A percentile compares a stretch with the other conserved stretches of the same genome.
These are phyloP conservation scores for Lutjanus erythropterus DNA, from an alignment of 2,113 vertebrate genomes.

Conservation along the genomic window DNA sequence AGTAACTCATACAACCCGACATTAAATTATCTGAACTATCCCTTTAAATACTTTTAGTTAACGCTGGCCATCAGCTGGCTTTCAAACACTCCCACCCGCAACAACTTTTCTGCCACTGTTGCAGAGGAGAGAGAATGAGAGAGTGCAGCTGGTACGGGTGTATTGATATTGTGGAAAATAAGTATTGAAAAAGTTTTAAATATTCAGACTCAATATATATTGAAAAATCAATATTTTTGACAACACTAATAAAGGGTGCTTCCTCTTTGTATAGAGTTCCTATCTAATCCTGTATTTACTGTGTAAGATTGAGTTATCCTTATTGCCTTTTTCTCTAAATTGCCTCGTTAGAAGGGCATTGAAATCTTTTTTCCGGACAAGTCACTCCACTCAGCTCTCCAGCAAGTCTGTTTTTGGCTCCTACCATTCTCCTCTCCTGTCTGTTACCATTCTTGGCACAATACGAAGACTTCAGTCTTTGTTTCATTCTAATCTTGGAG, in stretches of 20 bases:
- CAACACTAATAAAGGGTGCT: not conserved
- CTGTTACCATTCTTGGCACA: slow-evolving; percentile 69
- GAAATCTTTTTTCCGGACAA: slow-evolving; percentile 38
- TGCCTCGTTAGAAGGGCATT: slow-evolving; percentile 10
- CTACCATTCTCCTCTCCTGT: slow-evolving; percentile 35
- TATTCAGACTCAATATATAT: too few relatives aligned
- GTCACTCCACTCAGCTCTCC: slow-evolving; percentile 60
- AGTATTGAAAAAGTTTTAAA: too few relatives aligned
- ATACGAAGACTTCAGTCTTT: slow-evolving; percentile 72
- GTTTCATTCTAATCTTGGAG: slow-evolving; percentile 75
- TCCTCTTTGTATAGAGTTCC: not conserved
- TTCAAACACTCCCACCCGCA: too few relatives aligned
- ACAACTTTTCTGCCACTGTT: too few relatives aligned
- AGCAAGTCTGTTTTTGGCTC: slow-evolving; percentile 59
- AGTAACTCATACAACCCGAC: too few relatives aligned
- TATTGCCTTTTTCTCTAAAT: slow-evolving; percentile 16
- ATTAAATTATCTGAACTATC: too few relatives aligned
- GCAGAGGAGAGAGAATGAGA: too few relatives aligned
- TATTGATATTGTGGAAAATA: too few relatives aligned
- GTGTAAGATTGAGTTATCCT: slow-evolving; percentile 4
- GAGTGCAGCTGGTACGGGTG: too few relatives aligned
- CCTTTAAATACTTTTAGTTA: too few relatives aligned
- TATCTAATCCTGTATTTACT: not conserved
- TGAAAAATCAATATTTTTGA: too few relatives aligned
- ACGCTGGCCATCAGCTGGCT: too few relatives aligned